Conservation (phyloP, 2,113 vertebrate genomes). For the Zosterops pallidus region DNA sequence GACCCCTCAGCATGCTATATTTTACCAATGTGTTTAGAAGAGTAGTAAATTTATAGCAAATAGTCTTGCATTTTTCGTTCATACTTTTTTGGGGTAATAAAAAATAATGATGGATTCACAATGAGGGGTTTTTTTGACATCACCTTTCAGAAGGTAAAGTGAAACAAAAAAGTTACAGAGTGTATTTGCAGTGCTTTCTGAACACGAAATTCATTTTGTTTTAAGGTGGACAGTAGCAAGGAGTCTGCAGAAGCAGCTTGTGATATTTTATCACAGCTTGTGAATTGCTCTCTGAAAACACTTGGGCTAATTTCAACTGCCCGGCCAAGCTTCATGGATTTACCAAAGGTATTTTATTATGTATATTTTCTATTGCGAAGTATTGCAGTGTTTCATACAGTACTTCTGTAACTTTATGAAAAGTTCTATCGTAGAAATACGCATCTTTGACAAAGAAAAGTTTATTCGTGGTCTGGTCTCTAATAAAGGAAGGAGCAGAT, state of each 20-base stretch:
- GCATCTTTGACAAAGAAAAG: neutral
- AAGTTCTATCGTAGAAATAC: neutral
- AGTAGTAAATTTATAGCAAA: neutral
- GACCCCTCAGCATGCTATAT: neutral
- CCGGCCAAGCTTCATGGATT: slow-evolving; percentile 97
- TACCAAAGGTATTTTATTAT: slow-evolving; percentile 87
- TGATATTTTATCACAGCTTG: slow-evolving; percentile 93
- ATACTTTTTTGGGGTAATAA: neutral
- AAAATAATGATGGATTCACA: neutral
- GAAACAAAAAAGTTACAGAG: neutral
- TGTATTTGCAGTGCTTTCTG: neutral
- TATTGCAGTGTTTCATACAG: neutral
- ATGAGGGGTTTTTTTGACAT: accelerated
- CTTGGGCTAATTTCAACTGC: slow-evolving; percentile 96
- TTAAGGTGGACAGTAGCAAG: slow-evolving; percentile 95
- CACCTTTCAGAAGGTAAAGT: neutral
- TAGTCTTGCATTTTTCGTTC: neutral
- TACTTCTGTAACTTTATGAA: neutral
- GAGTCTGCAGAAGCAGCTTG: slow-evolving; percentile 96
- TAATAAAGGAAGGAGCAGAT: neutral
- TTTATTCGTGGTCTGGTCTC: neutral
- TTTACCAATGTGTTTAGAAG: neutral
- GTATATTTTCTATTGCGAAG: neutral
- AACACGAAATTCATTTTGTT: neutral
- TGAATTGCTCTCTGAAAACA: slow-evolving; percentile 95